Base-by-base conservation (phyloP, 2,888 invertebrate species). In the Orchesellides sinensis region DNA sequence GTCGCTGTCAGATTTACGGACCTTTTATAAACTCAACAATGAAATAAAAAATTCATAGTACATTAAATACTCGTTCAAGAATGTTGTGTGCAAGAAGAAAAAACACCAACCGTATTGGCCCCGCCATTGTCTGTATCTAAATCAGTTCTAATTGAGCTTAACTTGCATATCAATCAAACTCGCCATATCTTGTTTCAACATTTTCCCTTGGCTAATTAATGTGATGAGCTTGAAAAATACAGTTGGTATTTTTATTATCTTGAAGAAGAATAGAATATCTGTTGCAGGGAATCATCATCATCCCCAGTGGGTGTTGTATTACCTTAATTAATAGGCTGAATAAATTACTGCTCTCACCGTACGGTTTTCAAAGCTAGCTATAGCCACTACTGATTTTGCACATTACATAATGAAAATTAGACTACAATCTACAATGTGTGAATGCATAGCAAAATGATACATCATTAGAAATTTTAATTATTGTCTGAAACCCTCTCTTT, bases 181-280 rank as follows among this genome's bases (percentile, higher is more conserved):
- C n/a, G 40, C 10, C 40, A n/a, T 40, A 40, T 40, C 40, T n/a
- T 40, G 40, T 40, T 40, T 40, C n/a, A 40, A 40, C 14, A 14
- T 40, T 52, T 29, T 68, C 52, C 68, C 52, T 52, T 52, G 49
- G 68, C 68, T 68, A 68, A 68, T 68, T 68, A 52, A 52, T 49
- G 12, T 52, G 68, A 65, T 14, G n/a, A 14, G n/a, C 4, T 40
- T 40, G 40, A 5, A 8, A n/a, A 40, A 14, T 8, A 40, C n/a
- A 40, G 4, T n/a, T 52, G 8, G 8, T 10, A 52, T 21, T 14
- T 61, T 27, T 29, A 6, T 61, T n/a, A 6, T 17, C 17, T 21
- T 29, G 59, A 27, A n/a, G 21, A 6, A 45, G 17, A 35, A 25
- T n/a, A 25, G 2, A 65, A 65, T n/a, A n/a, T n/a, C n/a, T n/a